phyloP scores from a whole-genome alignment of 2,113 vertebrate genomes.

The Egretta garzetta region DNA sequence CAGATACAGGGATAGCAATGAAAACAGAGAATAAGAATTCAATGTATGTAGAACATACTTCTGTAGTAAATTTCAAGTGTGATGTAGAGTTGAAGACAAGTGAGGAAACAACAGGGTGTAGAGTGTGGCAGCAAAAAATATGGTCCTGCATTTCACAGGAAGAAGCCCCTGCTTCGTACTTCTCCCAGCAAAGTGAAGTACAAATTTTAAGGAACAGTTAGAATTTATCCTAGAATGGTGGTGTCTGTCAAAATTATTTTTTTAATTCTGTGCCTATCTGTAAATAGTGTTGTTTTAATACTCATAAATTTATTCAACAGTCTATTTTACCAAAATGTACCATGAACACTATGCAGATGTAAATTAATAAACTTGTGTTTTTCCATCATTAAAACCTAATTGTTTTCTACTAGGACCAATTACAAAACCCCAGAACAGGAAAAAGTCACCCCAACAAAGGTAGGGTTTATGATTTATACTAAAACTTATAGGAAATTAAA shows the following conservation, averaged over 20 bases:
- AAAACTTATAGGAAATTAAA: background rate
- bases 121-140: background rate
- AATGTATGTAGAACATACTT: background rate
- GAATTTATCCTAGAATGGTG: background rate
- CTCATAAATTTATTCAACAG: background rate
- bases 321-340: background rate
- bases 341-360: background rate
- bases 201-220: background rate
- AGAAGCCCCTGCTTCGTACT: accelerated
- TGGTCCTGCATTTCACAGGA: background rate
- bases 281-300: background rate
- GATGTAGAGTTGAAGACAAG: background rate
- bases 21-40: background rate
- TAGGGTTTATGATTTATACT: background rate
- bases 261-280: background rate
- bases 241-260: background rate
- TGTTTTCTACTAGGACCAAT: background rate
- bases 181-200: background rate
- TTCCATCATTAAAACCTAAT: background rate
- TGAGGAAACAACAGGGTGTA: background rate
- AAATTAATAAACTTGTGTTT: background rate
- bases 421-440: background rate
- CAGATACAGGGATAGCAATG: background rate
- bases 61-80: background rate
- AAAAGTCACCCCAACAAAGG: background rate